A percentile compares a stretch with the other conserved stretches of the same genome.
Conservation (phyloP, 1,140 invertebrate species). For the Eubasilissa regina region DNA sequence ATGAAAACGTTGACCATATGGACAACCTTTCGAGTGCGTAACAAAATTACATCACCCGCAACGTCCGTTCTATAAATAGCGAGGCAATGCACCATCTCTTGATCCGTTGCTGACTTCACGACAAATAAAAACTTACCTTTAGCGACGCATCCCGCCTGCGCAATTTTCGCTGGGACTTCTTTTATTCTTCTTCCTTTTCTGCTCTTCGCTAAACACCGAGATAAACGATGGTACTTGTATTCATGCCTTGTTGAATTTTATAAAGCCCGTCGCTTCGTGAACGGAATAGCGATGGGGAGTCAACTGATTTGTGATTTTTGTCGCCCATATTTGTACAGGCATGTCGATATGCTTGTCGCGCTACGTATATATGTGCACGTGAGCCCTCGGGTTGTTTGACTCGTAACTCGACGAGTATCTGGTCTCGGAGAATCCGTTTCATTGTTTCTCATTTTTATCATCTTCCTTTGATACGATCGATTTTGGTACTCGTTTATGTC, state of each 20-base stretch:
- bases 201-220: neutral
- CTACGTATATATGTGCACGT: too few relatives aligned
- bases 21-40: neutral
- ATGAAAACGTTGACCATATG: too few relatives aligned
- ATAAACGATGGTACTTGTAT: neutral
- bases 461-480: too few relatives aligned
- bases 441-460: too few relatives aligned
- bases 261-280: neutral
- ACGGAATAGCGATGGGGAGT: slow-evolving; percentile 8
- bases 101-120: neutral
- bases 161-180: neutral
- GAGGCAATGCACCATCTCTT: slow-evolving; percentile 25
- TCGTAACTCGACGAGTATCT: too few relatives aligned
- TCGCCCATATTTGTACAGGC: neutral
- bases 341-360: too few relatives aligned
- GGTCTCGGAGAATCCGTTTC: too few relatives aligned
- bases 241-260: slow-evolving; percentile 21
- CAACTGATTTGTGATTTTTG: slow-evolving; percentile 31
- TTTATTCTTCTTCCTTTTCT: slow-evolving; percentile 20
- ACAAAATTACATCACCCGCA: slow-evolving; percentile 27
- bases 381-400: too few relatives aligned
- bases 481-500: too few relatives aligned
- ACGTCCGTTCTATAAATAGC: slow-evolving; percentile 28
- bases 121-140: slow-evolving; percentile 12
- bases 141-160: neutral